Evolutionary conservation across 2,888 invertebrate genomes (phyloP).

Genomic region (Listrodromus nycthemerus): DNA sequence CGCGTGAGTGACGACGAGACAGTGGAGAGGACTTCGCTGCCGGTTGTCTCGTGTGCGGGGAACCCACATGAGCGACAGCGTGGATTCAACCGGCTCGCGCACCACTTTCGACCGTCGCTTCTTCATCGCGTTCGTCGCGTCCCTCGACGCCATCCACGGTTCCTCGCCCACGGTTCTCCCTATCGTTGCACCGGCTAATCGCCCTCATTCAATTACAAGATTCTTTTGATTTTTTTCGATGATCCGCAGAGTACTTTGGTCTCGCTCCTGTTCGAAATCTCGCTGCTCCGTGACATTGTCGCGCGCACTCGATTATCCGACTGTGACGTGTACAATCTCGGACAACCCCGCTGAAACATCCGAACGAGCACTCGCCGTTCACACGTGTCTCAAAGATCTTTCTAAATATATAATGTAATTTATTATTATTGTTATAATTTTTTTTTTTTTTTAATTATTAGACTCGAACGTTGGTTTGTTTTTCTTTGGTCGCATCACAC

Average conservation of each 20-base stretch:
- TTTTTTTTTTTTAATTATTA: no score
- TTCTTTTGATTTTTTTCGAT: conserved; percentile 73
- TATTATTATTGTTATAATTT: no score
- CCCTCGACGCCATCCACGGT: conserved; percentile 72
- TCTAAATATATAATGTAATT: not conserved
- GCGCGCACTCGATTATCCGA: conserved; percentile 24
- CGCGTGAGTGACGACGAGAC: conserved; percentile 41
- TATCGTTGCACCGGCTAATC: conserved; percentile 75
- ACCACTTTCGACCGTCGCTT: conserved; percentile 74
- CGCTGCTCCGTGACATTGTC: conserved; percentile 3
- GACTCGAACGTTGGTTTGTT: no score
- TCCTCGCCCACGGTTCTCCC: conserved; percentile 52
- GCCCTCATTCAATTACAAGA: conserved; percentile 82
- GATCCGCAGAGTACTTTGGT: conserved; percentile 28
- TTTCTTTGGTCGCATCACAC: no score
- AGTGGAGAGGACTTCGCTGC: conserved; percentile 36
- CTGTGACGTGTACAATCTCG: not conserved
- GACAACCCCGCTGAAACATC: not conserved
- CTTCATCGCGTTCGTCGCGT: conserved; percentile 82
- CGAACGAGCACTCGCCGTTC: conserved; percentile 27
- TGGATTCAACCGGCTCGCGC: conserved; percentile 74
- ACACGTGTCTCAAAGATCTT: conserved; percentile 41
- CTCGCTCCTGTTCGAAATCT: not conserved
- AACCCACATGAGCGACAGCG: conserved; percentile 79
- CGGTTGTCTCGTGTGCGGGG: conserved; percentile 53